A percentile compares a stretch with the other conserved stretches of the same genome.
Evolutionary conservation across 1,140 invertebrate genomes (phyloP).

Genomic region (Lepidurus packardi): DNA sequence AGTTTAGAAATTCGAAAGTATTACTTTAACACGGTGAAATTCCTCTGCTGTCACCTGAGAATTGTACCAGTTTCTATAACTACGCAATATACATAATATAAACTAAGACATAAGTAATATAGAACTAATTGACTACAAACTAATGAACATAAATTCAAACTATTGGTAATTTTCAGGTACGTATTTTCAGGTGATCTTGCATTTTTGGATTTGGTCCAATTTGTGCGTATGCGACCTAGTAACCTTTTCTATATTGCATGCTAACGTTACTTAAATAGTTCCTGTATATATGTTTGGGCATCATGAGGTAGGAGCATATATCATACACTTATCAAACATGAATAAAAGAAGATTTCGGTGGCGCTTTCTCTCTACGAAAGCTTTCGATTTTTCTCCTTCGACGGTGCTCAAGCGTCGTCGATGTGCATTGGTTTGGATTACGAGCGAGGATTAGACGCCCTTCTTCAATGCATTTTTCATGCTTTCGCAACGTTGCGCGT

Average conservation of each 20-base stretch:
- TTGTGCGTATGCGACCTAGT: neutral
- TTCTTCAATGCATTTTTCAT: neutral
- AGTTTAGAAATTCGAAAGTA: neutral
- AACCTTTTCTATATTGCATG: neutral
- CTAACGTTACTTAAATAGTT: neutral
- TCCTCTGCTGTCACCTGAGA: too few species aligned
- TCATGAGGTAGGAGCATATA: too few species aligned
- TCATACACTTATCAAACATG: neutral
- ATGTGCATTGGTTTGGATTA: constrained; percentile 15
- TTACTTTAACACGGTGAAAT: neutral
- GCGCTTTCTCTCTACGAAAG: neutral
- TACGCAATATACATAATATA: too few species aligned
- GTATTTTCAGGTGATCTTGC: neutral
- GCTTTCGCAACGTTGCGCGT: neutral
- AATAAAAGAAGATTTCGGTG: neutral
- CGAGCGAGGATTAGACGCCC: neutral
- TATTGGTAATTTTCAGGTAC: too few species aligned
- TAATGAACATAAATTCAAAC: too few species aligned
- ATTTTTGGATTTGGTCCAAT: neutral
- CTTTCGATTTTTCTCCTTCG: neutral
- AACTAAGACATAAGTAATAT: too few species aligned
- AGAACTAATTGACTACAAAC: too few species aligned
- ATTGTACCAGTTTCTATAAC: too few species aligned
- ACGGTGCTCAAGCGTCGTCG: neutral
- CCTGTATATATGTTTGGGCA: neutral